A percentile compares a stretch with the other conserved stretches of the same genome.
These are phyloP conservation scores for Buceros bicornis DNA, from an alignment of 2,797 vertebrate genomes.

Conservation along the genomic window DNA sequence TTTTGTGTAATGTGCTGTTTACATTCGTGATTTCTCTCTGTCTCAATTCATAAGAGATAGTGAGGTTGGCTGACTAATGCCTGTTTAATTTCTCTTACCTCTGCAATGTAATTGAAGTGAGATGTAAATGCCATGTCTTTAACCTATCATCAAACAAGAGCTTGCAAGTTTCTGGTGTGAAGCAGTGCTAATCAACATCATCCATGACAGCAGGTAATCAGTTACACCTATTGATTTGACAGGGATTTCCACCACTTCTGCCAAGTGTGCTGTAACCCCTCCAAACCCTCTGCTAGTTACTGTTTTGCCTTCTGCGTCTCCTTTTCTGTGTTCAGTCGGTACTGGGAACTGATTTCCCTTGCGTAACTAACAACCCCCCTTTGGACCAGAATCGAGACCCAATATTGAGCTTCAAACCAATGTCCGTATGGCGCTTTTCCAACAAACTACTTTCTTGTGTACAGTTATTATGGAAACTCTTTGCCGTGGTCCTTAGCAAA, in stretches of 20 bases:
- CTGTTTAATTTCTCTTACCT: slow-evolving; percentile 1
- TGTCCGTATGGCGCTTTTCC: not conserved
- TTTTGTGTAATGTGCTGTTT: not conserved
- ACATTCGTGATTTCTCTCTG: not conserved
- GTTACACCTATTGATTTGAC: not conserved
- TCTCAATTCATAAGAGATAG: not conserved
- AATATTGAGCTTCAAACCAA: not conserved
- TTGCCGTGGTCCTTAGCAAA: not conserved
- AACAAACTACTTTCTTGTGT: not conserved
- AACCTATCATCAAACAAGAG: not conserved
- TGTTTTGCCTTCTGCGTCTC: not conserved
- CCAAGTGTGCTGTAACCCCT: not conserved
- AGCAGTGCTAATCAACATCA: not conserved
- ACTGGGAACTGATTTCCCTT: not conserved
- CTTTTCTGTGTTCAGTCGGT: not conserved
- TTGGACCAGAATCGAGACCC: not conserved
- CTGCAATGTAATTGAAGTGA: not conserved
- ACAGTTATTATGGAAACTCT: not conserved
- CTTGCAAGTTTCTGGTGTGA: not conserved
- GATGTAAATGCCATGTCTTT: not conserved
- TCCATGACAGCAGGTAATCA: not conserved
- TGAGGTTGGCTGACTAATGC: not conserved
- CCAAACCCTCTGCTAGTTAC: not conserved
- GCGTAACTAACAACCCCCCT: not conserved
- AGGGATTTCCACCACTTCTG: not conserved